Percentiles rank a stretch among this genome's conserved stretches.
Conservation (phyloP, 2,888 invertebrate genomes). For the Caenorhabditis panamensis region DNA sequence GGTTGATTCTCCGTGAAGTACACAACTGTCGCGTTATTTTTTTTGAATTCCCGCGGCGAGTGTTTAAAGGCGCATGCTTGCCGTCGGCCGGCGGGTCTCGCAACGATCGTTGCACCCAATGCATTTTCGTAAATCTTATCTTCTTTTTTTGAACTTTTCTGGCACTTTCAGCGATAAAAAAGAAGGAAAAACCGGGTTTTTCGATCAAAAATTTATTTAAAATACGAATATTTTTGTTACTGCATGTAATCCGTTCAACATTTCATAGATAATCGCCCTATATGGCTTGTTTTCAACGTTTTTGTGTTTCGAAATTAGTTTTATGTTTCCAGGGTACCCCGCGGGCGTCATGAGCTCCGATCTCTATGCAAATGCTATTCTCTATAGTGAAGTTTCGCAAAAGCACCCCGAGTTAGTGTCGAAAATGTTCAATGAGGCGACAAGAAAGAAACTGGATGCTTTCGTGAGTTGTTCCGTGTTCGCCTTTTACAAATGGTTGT, state of each 20-base stretch:
- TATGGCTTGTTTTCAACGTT: not conserved
- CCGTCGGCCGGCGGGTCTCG: slow-evolving; percentile 19
- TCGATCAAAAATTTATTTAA: not conserved
- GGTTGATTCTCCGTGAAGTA: no score
- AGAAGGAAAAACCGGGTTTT: not conserved
- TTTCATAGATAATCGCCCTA: no score
- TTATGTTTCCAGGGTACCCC: slow-evolving; percentile 45
- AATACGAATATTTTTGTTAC: no score
- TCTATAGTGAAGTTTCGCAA: slow-evolving; percentile 62
- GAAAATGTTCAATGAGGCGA: slow-evolving; percentile 61
- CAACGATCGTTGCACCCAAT: slow-evolving; percentile 4
- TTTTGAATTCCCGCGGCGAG: slow-evolving; percentile 30
- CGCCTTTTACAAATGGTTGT: not conserved
- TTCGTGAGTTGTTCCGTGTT: slow-evolving; percentile 52
- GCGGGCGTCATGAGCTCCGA: slow-evolving; percentile 54
- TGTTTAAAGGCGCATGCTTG: slow-evolving; percentile 34
- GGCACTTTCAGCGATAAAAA: not conserved
- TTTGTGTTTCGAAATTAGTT: not conserved
- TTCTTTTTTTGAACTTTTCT: slow-evolving; percentile 12
- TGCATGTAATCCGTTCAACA: no score
- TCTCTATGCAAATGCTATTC: slow-evolving; percentile 58
- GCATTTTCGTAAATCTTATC: slow-evolving; percentile 20
- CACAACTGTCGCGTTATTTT: no score
- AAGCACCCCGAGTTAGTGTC: slow-evolving; percentile 55
- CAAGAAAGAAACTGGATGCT: slow-evolving; percentile 56